Base-by-base conservation (phyloP, 2,113 vertebrate genomes). In the Cathartes aura region DNA sequence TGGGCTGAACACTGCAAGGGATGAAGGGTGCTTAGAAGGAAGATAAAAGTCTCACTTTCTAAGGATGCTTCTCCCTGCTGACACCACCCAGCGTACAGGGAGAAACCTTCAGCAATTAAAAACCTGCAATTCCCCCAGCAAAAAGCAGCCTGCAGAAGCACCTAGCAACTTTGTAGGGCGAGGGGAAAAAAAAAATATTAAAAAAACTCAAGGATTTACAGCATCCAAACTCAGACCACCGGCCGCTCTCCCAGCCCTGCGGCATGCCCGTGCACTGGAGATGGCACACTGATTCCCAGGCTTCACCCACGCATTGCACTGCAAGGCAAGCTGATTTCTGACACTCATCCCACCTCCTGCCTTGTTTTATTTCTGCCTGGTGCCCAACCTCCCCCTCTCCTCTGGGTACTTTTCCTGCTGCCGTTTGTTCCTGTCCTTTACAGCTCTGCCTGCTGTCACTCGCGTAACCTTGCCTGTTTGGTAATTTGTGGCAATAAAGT, bases 401-500 rank as follows among this genome's bases (percentile, higher is more conserved):
- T 82, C 63, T 86, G 43, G 76, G 92, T 92, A 89, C 85, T 87
- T 89, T 60, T 87, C 71, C 86, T 55, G 64, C 91, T 80, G 83
- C 52, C 2, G 40, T 90, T 89, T 68, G 68, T 91, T 88, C 84
- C 82, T 71, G 78, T 93, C 87, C 91, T 94, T 96, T 89, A 90
- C 82, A 81, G 50, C 83, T 55, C 90, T 91, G 95, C 90, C 89
- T 93, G 79, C 96, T 96, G 96, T 95, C 97, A 95, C 92, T 91
- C 3, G 38, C 7, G 7, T 89, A 96, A 93, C 97, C 96, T 93
- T 93, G 82, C 82, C 87, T 93, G 80, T 91, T 90, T 92, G 82
- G 91, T 96, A 94, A 98, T 97, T 96, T 97, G 97, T 90, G 94
- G 96, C 97, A 96, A 97, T 96, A 97, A 96, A 97, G 66, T 95